Evolutionary conservation across 2,888 invertebrate species (phyloP).

Genomic region (Thera britannica): DNA sequence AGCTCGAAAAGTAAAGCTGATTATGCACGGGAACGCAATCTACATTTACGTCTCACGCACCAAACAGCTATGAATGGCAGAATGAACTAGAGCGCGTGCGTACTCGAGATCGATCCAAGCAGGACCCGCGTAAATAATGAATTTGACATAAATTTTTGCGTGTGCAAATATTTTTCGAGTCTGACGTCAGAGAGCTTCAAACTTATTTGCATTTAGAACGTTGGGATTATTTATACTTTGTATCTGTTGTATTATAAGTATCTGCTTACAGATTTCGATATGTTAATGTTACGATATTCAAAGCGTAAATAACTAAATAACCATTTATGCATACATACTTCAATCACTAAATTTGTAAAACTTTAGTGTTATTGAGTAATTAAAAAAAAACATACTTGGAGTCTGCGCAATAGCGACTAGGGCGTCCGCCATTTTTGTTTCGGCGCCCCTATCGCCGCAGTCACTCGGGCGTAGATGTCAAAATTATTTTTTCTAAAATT

Average conservation of each 20-base stretch:
- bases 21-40: constrained; percentile 57
- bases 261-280: no score
- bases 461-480: constrained; percentile 79
- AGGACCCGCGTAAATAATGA: constrained; percentile 73
- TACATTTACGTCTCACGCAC: constrained; percentile 50
- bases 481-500: constrained; percentile 56
- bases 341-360: constrained; percentile 7
- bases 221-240: constrained; percentile 6
- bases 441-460: constrained; percentile 74
- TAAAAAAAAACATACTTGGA: constrained; percentile 55
- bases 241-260: neutral
- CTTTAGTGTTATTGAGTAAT: constrained; percentile 47
- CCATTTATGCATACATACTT: neutral
- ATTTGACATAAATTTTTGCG: constrained; percentile 60
- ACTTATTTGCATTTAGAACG: constrained; percentile 30
- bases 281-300: no score
- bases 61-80: constrained; percentile 58
- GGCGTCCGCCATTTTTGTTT: constrained; percentile 59
- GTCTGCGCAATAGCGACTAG: constrained; percentile 66
- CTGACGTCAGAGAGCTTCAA: constrained; percentile 44
- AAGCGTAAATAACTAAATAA: neutral
- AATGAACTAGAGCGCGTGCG: constrained; percentile 73
- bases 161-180: constrained; percentile 49
- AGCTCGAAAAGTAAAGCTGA: constrained; percentile 14
- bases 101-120: constrained; percentile 72